Evolutionary conservation across 2,113 vertebrate genomes (phyloP), one percentile per base, ranked within the genome.

Genomic region (Isurus oxyrinchus): DNA sequence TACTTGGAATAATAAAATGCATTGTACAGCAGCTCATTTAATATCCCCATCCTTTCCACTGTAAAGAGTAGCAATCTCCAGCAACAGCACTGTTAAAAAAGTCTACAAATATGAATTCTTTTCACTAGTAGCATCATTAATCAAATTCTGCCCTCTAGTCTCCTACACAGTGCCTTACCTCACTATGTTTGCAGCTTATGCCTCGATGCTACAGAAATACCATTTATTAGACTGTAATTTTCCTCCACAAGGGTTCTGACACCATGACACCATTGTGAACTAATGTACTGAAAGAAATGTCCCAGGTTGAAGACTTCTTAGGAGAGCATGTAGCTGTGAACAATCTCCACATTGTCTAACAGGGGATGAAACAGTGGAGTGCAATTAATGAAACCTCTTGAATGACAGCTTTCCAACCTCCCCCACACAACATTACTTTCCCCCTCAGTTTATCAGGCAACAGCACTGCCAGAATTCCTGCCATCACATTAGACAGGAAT

Each of bases 211-310:
- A 23, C 14, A 61, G n/a, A 63, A 63, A 40, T 35, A 23, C 90
- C 90, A 63, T 94, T 94, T 94, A 94, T 61, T 40, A n/a, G 35
- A 40, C 90, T n/a, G 90, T 63, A 94, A 63, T 63, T 94, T n/a
- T 63, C 35, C 21, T 40, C 16, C 57, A 63, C 19, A 94, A 91
- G 90, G 59, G 90, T 63, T 63, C 59, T 94, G 57, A 94, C 19
- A 94, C 61, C 14, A 94, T 94, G 59, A 40, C 57, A 93, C 90
- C 16, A 63, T 35, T 63, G 90, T 61, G 61, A 94, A 94, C 59
- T 61, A 94, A 94, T 94, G 59, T 35, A 94, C 35, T 94, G 90
- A 94, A 94, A 94, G 35, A 40, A 94, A 63, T 63, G 90, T 94
- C 90, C 90, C 59, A 94, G 59, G 35, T n/a, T 94, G 59, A 40